Percentiles rank a stretch among this genome's conserved stretches.
Conservation (phyloP, 1,140 invertebrate genomes). For the Anagrus nilaparvatae region DNA sequence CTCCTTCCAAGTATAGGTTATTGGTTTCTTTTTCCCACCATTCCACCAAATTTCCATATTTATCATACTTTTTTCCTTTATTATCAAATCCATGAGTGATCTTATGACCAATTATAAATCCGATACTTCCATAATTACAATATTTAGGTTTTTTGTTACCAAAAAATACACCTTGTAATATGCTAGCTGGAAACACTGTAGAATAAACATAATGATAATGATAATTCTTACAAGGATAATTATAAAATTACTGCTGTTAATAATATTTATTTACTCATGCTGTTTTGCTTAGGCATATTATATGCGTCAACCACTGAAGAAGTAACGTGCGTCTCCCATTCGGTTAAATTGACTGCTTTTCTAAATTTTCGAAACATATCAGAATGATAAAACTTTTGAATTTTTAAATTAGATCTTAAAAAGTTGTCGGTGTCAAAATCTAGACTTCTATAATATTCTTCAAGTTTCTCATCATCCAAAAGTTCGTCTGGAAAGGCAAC, state of each 20-base stretch:
- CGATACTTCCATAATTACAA: slow-evolving; percentile 66
- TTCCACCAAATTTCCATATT: slow-evolving; percentile 51
- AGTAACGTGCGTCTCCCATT: slow-evolving; percentile 55
- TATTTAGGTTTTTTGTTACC: slow-evolving; percentile 57
- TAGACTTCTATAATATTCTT: slow-evolving; percentile 45
- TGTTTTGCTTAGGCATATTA: slow-evolving; percentile 56
- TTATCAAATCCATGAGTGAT: slow-evolving; percentile 55
- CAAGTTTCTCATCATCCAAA: slow-evolving; percentile 43
- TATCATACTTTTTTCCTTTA: slow-evolving; percentile 53
- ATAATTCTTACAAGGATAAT: too few species aligned
- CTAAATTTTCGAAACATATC: slow-evolving; percentile 48
- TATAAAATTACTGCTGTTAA: too few species aligned
- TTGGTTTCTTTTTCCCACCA: slow-evolving; percentile 57
- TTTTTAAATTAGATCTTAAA: too few species aligned
- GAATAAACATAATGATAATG: too few species aligned
- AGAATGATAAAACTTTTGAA: slow-evolving; percentile 50
- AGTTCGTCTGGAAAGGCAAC: slow-evolving; percentile 53
- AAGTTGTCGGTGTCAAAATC: slow-evolving; percentile 44
- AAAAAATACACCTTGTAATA: slow-evolving; percentile 65
- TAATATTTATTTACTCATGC: slow-evolving; percentile 52
- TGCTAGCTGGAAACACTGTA: slow-evolving; percentile 64
- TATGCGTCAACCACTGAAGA: slow-evolving; percentile 59
- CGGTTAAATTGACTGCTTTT: slow-evolving; percentile 54
- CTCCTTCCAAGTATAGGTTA: slow-evolving; percentile 46
- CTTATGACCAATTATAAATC: slow-evolving; percentile 56